Evolutionary conservation across 2,113 vertebrate species (phyloP).

Genomic region (Azemiops feae): DNA sequence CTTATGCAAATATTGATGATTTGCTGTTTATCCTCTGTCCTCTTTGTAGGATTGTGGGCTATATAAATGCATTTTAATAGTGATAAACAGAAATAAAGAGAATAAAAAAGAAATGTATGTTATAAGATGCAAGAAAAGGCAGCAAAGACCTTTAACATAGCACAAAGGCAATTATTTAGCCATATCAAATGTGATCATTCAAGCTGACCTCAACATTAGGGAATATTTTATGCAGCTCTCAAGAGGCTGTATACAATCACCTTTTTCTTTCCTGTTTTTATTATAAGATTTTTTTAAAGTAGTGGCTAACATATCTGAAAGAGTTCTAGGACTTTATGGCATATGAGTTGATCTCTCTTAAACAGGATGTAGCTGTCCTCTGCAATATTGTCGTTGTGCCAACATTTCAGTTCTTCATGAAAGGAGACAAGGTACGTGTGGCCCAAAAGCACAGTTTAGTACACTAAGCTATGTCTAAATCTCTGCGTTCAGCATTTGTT

Average conservation of each 20-base stretch:
- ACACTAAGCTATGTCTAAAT: background rate
- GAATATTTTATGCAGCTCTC: background rate
- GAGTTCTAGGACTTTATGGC: background rate
- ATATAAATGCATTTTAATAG: background rate
- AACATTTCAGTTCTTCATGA: conserved; percentile 56
- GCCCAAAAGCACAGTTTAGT: background rate
- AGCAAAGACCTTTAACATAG: background rate
- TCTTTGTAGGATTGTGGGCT: background rate
- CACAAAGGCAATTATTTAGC: background rate
- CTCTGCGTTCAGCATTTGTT: background rate
- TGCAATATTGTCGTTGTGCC: conserved; percentile 40
- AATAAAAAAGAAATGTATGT: no score
- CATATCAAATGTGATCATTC: background rate
- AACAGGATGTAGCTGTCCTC: conserved; percentile 46
- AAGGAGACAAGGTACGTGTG: conserved; percentile 46
- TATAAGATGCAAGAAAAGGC: background rate
- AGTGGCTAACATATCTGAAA: background rate
- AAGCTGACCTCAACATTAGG: background rate
- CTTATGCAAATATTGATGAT: background rate
- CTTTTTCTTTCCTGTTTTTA: background rate
- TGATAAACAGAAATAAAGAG: background rate
- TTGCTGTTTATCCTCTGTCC: background rate
- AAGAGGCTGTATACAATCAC: background rate
- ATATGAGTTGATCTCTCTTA: conserved; percentile 25
- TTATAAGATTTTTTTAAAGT: background rate